Evolutionary conservation across 2,113 vertebrate species (phyloP).

Genomic region (Lynx canadensis): DNA sequence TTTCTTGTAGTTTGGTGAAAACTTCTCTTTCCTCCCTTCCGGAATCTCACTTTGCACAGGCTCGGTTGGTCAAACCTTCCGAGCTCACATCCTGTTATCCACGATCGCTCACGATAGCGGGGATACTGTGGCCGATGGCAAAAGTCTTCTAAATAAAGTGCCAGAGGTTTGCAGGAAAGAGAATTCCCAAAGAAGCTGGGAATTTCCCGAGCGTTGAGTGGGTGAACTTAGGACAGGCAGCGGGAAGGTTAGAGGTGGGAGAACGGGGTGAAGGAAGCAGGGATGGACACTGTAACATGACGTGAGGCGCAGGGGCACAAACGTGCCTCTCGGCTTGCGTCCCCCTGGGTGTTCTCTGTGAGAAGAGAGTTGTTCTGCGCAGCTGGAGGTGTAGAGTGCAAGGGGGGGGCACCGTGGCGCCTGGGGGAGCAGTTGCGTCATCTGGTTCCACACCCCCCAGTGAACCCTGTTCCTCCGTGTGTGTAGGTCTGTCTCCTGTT

Average conservation of each 20-base stretch:
- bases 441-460: rapidly evolving
- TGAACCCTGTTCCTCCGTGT: rapidly evolving
- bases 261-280: rapidly evolving
- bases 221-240: rapidly evolving
- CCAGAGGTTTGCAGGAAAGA: background rate
- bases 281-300: rapidly evolving
- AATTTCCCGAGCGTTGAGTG: rapidly evolving
- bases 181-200: rapidly evolving
- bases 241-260: rapidly evolving
- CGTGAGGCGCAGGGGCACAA: rapidly evolving
- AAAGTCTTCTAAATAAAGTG: rapidly evolving
- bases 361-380: background rate
- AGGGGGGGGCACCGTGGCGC: rapidly evolving
- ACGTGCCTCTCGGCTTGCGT: rapidly evolving
- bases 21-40: rapidly evolving
- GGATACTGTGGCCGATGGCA: rapidly evolving
- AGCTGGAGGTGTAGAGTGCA: rapidly evolving
- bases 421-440: rapidly evolving
- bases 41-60: rapidly evolving
- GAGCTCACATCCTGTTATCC: rapidly evolving
- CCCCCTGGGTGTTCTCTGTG: background rate
- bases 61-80: rapidly evolving
- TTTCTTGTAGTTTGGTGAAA: too few species aligned
- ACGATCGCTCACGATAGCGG: rapidly evolving
- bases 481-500: background rate